Base-by-base conservation (phyloP, 1,140 invertebrate species). In the Zaprionus ghesquierei region DNA sequence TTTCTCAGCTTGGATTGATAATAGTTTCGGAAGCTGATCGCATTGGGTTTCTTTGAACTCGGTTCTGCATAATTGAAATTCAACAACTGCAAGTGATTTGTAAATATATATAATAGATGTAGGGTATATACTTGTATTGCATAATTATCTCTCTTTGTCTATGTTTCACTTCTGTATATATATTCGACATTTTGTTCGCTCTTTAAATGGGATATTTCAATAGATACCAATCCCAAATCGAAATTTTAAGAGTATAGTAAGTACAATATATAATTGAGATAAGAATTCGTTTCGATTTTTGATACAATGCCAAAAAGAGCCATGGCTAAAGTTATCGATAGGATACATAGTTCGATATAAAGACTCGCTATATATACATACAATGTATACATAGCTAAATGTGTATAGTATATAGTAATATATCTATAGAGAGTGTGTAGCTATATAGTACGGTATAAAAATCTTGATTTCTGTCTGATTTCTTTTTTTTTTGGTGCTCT, bases 81-180 rank as follows among this genome's bases (percentile, higher is more conserved):
- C 77, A 89, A 82, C 64, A 89, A 85, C 84, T 89, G 84, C 70
- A 89, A 89, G 61, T 55, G 61, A 62, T 77, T 73, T 69, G 59
- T 75, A 54, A 50, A 38, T 76, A 66, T 76, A 69, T 78, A 68
- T 66, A 62, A 70, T 61, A 63, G 23, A 55, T 66, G 35, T 50
- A 41, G 44, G n/a, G 50, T 60, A 44, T 75, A 59, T 79, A 75
- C n/a, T n/a, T n/a, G n/a, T 66, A 70, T 77, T 75, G 63, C 64
- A 75, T 68, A 65, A 25, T 29, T 70, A 29, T 55, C 53, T 65
- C 35, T 50, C 23, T 63, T 22, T 59, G 15, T 78, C 22, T 46
- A 25, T 77, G 38, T 77, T n/a, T 35, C 31, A 10, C 23, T 58
- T 13, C 20, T n/a, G 31, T 56, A 46, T 49, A 75, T 54, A 27